Percentiles rank a stretch among this genome's conserved stretches.
Evolutionary conservation across 2,797 vertebrate species (phyloP).

Genomic region (Clarias laeviceps): DNA sequence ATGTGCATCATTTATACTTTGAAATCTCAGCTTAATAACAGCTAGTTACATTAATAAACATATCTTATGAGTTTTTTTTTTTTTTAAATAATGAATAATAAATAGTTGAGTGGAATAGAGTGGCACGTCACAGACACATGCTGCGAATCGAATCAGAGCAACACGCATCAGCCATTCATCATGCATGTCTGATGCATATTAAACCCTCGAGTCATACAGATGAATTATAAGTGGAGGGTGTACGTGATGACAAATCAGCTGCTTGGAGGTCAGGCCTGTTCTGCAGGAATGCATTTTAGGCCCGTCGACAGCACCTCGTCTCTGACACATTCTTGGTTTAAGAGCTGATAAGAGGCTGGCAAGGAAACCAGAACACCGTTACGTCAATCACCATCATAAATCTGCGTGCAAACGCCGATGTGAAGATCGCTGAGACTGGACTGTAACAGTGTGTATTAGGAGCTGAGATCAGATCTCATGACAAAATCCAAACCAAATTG

Average conservation of each 20-base stretch:
- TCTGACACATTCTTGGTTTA: neutral
- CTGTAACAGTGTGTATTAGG: neutral
- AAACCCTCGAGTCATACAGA: neutral
- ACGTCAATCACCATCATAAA: neutral
- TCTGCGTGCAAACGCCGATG: neutral
- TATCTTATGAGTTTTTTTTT: neutral
- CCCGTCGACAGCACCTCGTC: neutral
- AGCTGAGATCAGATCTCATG: neutral
- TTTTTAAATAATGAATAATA: neutral
- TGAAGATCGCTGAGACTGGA: neutral
- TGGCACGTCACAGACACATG: neutral
- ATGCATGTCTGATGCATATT: too few relatives aligned
- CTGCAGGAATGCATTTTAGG: neutral
- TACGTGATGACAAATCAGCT: neutral
- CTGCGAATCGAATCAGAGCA: neutral
- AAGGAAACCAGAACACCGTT: neutral
- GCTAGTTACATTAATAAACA: neutral
- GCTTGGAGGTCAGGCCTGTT: neutral
- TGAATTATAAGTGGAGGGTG: neutral
- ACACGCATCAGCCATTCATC: too few relatives aligned
- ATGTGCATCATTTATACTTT: neutral
- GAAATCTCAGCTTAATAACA: too few relatives aligned
- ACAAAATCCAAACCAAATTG: neutral
- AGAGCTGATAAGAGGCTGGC: neutral
- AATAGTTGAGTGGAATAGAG: too few relatives aligned